These are phyloP conservation scores for Drosophila azteca DNA, from an alignment of 1,140 invertebrate genomes.

Conservation along the genomic window DNA sequence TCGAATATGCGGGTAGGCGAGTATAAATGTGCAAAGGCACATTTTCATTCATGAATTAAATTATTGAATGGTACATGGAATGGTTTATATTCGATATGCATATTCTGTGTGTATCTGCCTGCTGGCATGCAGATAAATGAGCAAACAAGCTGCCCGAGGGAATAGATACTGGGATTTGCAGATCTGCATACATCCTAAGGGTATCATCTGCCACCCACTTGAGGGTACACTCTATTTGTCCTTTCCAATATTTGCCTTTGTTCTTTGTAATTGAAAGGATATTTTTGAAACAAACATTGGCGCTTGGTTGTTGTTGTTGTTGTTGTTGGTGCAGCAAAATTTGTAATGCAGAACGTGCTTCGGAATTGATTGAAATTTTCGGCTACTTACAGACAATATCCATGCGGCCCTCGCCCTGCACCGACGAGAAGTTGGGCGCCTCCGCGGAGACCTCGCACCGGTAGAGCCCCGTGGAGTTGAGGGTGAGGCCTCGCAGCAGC, in stretches of 20 bases:
- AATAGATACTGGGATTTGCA: conserved; percentile 1
- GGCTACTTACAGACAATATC: conserved; percentile 89
- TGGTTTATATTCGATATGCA: background rate
- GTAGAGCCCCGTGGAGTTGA: conserved; percentile 89
- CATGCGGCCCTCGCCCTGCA: conserved; percentile 88
- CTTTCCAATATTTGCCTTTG: conserved; percentile 61
- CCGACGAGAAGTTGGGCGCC: conserved; percentile 88
- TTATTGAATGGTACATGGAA: too few relatives aligned
- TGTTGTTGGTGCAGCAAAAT: conserved; percentile 43
- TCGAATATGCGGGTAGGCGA: too few relatives aligned
- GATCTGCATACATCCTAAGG: background rate
- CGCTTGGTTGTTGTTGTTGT: conserved; percentile 20
- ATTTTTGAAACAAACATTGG: conserved; percentile 60
- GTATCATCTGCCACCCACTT: background rate
- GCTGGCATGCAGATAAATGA: conserved; percentile 10
- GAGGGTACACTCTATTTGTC: conserved; percentile 29
- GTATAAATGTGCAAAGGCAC: too few relatives aligned
- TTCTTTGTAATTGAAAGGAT: conserved; percentile 52
- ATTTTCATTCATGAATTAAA: too few relatives aligned
- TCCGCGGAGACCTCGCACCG: conserved; percentile 92
- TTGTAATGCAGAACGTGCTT: conserved; percentile 41
- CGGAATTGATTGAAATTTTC: conserved; percentile 38
- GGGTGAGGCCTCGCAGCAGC: conserved; percentile 86
- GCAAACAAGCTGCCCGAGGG: conserved; percentile 23
- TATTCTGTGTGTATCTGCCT: conserved; percentile 29